Base-by-base conservation (phyloP, 2,888 invertebrate species). In the Erebia palarica region DNA sequence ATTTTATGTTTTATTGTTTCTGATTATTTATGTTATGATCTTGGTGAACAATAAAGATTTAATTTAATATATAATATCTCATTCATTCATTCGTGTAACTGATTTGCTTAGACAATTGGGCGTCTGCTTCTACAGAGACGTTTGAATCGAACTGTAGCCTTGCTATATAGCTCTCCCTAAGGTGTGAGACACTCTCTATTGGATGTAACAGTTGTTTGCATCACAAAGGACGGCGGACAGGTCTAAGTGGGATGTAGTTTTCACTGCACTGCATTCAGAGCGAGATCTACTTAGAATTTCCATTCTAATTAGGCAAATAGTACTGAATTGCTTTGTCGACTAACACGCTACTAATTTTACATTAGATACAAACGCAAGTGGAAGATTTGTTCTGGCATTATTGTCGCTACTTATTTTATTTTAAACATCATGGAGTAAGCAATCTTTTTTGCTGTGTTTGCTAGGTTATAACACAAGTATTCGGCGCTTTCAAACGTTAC, bases 151-250 rank as follows among this genome's bases (percentile, higher is more conserved):
- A 7, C 36, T 7, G 1, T 21, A 53, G 53, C 53, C 16, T 53
- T 18, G 53, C 16, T 7, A 16, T 55, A 18, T 9, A 53, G 18
- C 11, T 13, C 16, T 16, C n/a, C 14, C 63, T 63, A 44, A 65
- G 49, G 36, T 13, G 14, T 11, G 18, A 16, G 58, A 8, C 51
- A 42, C 65, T 44, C 65, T 16, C 59, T 60, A 65, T 63, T 69
- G 69, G 58, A n/a, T 65, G 65, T 60, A 51, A 65, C 42, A 65
- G 70, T 60, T 49, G 73, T 73, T 74, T 75, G 75, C 76, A 75
- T 75, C 69, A 76, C 76, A 77, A 77, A 75, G 78, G 70, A 64
- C 72, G 61, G 57, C 70, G 71, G 73, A 72, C 74, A 72, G 72
- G 64, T 73, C 59, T 69, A 59, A 72, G 69, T 69, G 58, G 71